These are phyloP conservation scores for Deroptyus accipitrinus DNA, from an alignment of 2,113 vertebrate species.

Conservation along the genomic window DNA sequence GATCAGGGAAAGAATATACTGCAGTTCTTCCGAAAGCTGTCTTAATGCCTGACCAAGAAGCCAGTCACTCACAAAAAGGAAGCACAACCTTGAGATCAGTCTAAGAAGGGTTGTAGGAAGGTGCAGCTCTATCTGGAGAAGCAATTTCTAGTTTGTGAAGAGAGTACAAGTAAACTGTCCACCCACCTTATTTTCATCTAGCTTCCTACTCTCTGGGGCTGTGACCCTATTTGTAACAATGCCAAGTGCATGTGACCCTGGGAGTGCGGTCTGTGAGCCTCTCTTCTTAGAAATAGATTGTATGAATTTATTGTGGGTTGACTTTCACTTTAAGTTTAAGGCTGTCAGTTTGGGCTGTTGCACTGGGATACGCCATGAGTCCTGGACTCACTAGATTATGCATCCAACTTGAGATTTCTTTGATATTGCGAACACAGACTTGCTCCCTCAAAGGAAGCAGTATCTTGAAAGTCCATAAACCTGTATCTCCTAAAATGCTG, in stretches of 20 bases:
- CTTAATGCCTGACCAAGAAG: background rate
- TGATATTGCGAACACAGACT: background rate
- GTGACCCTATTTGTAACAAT: background rate
- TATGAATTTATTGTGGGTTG: background rate
- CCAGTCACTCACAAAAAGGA: background rate
- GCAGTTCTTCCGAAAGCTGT: background rate
- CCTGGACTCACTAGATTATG: background rate
- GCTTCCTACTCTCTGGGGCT: background rate
- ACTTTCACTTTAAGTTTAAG: background rate
- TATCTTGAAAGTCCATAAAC: background rate
- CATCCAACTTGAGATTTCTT: background rate
- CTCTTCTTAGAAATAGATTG: background rate
- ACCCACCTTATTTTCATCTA: background rate
- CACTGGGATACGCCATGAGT: rapidly evolving
- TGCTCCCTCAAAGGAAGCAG: background rate
- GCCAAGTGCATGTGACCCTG: background rate
- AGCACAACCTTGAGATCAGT: background rate
- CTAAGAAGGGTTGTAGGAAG: background rate
- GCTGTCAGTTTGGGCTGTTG: background rate
- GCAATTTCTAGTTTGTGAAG: background rate
- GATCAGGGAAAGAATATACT: background rate
- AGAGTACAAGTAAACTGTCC: background rate
- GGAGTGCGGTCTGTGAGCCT: background rate
- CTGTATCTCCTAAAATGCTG: background rate
- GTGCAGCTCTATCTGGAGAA: background rate